Conservation (phyloP, 2,113 vertebrate genomes). For the Callorhinus ursinus region DNA sequence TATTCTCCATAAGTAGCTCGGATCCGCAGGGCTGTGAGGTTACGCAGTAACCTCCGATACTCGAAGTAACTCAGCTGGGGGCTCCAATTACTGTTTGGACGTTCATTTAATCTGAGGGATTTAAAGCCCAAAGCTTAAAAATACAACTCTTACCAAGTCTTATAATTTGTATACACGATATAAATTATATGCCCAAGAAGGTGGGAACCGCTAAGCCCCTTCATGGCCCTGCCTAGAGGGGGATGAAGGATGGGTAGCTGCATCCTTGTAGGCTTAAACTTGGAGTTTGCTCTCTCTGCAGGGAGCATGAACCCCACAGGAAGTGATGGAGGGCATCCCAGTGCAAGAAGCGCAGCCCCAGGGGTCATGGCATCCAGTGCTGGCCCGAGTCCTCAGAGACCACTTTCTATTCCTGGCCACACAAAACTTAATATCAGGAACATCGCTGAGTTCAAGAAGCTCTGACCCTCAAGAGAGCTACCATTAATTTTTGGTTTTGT, state of each 20-base stretch:
- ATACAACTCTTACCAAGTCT: accelerated
- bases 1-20: conserved; percentile 93
- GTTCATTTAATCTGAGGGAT: conserved; percentile 90
- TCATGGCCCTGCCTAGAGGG: not conserved
- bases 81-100: conserved; percentile 89
- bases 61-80: conserved; percentile 90
- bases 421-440: not conserved
- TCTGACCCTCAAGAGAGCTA: not conserved
- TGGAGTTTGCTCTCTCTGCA: not conserved
- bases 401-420: not conserved
- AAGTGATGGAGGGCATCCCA: not conserved
- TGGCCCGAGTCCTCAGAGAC: not conserved
- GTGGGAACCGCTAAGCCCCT: not conserved
- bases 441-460: not conserved
- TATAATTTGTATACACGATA: not conserved
- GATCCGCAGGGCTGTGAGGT: conserved; percentile 93
- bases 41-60: conserved; percentile 91
- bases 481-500: not conserved
- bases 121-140: conserved; percentile 44
- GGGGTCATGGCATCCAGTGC: not conserved
- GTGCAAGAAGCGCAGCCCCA: not conserved
- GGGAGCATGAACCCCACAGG: not conserved
- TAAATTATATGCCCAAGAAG: not conserved
- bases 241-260: not conserved
- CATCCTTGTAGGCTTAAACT: not conserved